Evolutionary conservation across 2,113 vertebrate genomes (phyloP), one percentile per base, ranked within the genome.

Genomic region (Podarcis muralis): DNA sequence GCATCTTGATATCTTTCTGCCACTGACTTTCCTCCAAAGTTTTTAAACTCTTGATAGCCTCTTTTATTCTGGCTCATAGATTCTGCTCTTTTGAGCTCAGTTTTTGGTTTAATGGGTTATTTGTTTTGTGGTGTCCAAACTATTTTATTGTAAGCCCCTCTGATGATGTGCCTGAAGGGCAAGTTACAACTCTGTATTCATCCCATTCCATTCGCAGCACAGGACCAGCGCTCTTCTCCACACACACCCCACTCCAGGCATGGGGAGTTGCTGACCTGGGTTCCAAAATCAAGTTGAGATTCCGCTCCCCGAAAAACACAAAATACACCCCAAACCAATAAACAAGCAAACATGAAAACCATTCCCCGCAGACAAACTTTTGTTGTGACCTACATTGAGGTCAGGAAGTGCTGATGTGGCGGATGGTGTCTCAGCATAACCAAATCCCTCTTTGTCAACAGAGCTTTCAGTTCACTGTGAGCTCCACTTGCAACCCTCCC

Each of bases 361-460:
- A 68, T 5, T 53, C 30, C 65, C 66, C 40, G 65, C 69, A 71
- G 85, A 53, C 37, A 69, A 80, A 37, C 48, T 30, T 80, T 69
- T 57, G 43, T 27, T 53, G 77, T 80, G 66, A 80, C 85, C 77
- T 87, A 87, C 76, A 53, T 87, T 27, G 1, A 48, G 12, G 32
- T 22, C 85, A 6, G 32, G 6, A 76, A 27, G 66, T 89, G 53
- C 80, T 37, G 76, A 27, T 87, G 87, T 84, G 74, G 85, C 87
- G 20, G 32, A 43, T 30, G 72, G 16, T 87, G 5, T 2, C 80
- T 89, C 83, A 43, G 15, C 40, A 71, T 76, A 69, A n/a, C 62
- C 78, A 9, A 37, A 22, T 75, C 15, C 12, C 25, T 3, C 68
- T 3, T 35, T 65, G 83, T 78, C 40, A 83, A 22, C 11, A 5